Conservation (phyloP, 1,140 invertebrate genomes). For the Schlechtendalia chinensis region DNA sequence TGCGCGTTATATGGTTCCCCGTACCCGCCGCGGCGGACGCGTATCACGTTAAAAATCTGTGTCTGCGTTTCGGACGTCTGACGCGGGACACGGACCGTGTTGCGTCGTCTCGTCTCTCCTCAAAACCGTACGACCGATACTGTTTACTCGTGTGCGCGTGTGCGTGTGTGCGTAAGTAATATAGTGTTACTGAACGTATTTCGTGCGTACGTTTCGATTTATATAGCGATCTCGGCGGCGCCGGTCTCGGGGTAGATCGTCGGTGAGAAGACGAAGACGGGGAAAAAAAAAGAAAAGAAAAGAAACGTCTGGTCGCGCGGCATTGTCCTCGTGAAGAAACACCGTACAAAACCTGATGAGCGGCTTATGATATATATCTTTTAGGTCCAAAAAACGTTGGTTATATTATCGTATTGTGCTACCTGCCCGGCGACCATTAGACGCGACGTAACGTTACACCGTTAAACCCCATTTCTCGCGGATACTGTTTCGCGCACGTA, state of each 20-base stretch:
- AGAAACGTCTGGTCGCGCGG: background rate
- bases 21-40: background rate
- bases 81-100: background rate
- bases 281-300: background rate
- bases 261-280: background rate
- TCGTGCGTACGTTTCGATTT: background rate
- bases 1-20: no score
- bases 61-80: conserved; percentile 13
- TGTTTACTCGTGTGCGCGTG: background rate
- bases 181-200: background rate
- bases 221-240: background rate
- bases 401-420: no score
- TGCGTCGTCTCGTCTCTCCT: background rate
- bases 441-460: no score
- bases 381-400: no score
- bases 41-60: background rate
- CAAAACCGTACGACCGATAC: background rate
- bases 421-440: no score
- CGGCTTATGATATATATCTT: no score
- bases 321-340: conserved; percentile 18
- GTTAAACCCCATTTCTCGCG: no score
- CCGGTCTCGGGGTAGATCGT: background rate
- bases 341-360: background rate
- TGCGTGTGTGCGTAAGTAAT: background rate
- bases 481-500: no score